A percentile compares a stretch with the other conserved stretches of the same genome.
phyloP scores from a whole-genome alignment of 2,113 vertebrate species.

The Trochalopteron elliotii region DNA sequence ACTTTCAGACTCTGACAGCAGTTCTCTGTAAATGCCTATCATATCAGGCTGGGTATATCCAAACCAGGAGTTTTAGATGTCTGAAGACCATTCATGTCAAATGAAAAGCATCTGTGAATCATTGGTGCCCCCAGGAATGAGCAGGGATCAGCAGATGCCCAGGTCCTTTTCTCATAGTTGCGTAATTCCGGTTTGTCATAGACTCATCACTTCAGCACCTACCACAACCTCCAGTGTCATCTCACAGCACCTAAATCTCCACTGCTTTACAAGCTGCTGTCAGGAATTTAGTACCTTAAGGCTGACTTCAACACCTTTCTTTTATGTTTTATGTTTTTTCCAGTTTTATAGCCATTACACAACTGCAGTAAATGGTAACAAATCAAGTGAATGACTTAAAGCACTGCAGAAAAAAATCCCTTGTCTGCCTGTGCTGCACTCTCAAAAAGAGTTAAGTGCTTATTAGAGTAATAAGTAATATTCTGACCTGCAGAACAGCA shows the following conservation, averaged over 20 bases:
- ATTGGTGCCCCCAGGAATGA: not conserved
- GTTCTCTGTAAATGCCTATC: not conserved
- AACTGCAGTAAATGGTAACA: constrained; percentile 67
- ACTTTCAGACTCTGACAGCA: not conserved
- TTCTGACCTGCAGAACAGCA: not conserved
- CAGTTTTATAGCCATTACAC: constrained; percentile 66
- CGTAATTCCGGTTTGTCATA: not conserved
- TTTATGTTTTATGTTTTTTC: constrained; percentile 70
- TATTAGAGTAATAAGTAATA: constrained; percentile 54
- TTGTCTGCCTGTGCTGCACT: not conserved
- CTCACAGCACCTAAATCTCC: constrained; percentile 46
- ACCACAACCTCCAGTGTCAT: not conserved
- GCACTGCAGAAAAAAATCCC: not conserved
- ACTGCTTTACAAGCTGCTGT: constrained; percentile 72
- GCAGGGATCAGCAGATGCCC: not conserved
- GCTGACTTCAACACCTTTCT: constrained; percentile 74
- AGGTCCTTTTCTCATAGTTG: not conserved
- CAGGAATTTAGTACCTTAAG: constrained; percentile 72
- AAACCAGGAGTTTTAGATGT: not conserved
- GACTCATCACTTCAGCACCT: not conserved
- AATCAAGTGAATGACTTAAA: constrained; percentile 64
- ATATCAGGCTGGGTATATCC: not conserved
- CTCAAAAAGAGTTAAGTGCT: constrained; percentile 26
- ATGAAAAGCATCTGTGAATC: not conserved
- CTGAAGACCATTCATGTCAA: not conserved